These are phyloP conservation scores for Chelonus insularis DNA, from an alignment of 1,140 invertebrate species.

Conservation along the genomic window DNA sequence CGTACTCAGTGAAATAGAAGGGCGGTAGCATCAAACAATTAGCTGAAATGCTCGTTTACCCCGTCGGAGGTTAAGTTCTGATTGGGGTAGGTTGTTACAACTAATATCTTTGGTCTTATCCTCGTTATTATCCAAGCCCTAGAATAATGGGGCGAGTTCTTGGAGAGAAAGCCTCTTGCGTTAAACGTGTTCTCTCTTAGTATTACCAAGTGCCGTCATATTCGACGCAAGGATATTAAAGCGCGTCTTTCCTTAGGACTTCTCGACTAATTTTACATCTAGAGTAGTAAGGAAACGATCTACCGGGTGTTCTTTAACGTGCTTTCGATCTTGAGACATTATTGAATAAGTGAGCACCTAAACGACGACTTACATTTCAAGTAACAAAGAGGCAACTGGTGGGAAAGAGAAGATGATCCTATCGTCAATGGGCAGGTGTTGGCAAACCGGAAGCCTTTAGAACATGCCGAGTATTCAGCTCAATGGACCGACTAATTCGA, in stretches of 20 bases:
- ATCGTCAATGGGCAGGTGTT: conserved; percentile 53
- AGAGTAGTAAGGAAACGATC: neutral
- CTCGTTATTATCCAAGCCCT: conserved; percentile 43
- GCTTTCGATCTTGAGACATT: too few species aligned
- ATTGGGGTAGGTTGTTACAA: conserved; percentile 41
- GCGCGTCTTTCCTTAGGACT: conserved; percentile 34
- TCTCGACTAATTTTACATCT: conserved; percentile 41
- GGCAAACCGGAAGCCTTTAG: conserved; percentile 59
- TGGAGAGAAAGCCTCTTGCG: conserved; percentile 9
- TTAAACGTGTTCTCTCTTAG: conserved; percentile 17
- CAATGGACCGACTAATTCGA: conserved; percentile 59
- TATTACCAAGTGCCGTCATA: conserved; percentile 8
- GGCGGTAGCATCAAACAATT: conserved; percentile 49
- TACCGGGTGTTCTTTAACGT: neutral
- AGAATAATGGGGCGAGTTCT: neutral
- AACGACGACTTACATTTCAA: too few species aligned
- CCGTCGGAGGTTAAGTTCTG: conserved; percentile 34
- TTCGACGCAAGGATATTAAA: conserved; percentile 40
- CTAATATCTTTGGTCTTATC: conserved; percentile 54
- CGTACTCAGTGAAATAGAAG: neutral
- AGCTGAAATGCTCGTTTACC: conserved; percentile 34
- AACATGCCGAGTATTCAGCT: conserved; percentile 41
- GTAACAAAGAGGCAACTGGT: too few species aligned
- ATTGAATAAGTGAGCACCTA: too few species aligned
- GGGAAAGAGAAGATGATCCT: conserved; percentile 19